Evolutionary conservation across 1,140 invertebrate species (phyloP), one percentile per base, ranked within the genome.

Genomic region (Euwallacea similis): DNA sequence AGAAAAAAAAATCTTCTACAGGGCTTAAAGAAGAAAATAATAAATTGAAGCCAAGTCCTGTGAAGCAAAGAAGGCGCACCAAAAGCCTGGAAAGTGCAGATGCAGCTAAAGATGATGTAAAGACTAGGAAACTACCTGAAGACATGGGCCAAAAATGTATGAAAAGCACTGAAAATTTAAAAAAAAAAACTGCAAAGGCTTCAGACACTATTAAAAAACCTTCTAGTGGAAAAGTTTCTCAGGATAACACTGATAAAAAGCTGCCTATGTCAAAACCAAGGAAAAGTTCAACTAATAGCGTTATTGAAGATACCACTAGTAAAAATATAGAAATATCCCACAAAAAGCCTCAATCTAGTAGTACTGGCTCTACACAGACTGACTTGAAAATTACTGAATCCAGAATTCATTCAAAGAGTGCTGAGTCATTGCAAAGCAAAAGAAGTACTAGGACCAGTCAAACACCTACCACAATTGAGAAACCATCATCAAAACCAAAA

Each of bases 11-110:
- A 42, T 21, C 41, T 55, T 8, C 42, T 47, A 15, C 9, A 13
- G 16, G 11, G 11, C 8, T 15, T 21, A n/a, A 16, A 1, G 15
- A 64, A 42, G 7, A 7, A 3, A 33, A 6, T 16, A 58, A 58
- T 7, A 21, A 58, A 6, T 10, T 15, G 15, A 58, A 33, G 13
- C 1, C n/a, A 58, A 58, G 46, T 6, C 46, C 13, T 11, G 46
- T 50, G 13, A 10, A 50, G 9, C 56, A n/a, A 7, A 59, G 33
- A 41, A 65, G 21, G 41, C 63, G 63, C 21, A 54, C 63, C 41
- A 65, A 65, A 54, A 65, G 63, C 53, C 9, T n/a, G 42, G 65
- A 58, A 43, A 66, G n/a, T 9, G 43, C 21, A 61, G 16, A 10
- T 15, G 16, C 10, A 56, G 59, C 33, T 61, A 61, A 61, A 21